These are phyloP conservation scores for Corythaeola cristata DNA, from an alignment of 2,113 vertebrate species.

Conservation along the genomic window DNA sequence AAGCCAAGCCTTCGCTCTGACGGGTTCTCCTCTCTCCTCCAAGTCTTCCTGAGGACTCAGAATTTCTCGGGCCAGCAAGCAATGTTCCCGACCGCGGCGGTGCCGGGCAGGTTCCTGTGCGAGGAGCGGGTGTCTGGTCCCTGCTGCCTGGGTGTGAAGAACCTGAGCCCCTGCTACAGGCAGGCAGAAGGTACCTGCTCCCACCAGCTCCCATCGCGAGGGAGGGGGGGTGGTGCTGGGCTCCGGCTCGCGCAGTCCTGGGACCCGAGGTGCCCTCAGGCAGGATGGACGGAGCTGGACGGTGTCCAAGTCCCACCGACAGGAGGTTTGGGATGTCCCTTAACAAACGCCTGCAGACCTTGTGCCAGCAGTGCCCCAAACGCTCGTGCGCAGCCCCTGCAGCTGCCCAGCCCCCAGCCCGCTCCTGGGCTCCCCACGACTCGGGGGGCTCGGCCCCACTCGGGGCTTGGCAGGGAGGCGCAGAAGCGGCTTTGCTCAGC, in stretches of 20 bases:
- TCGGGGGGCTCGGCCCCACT: rapidly evolving
- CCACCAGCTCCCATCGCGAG: not conserved
- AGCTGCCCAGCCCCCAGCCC: not conserved
- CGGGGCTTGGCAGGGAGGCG: not conserved
- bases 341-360: not conserved
- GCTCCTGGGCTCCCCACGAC: not conserved
- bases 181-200: slow-evolving; percentile 52
- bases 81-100: not conserved
- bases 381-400: rapidly evolving
- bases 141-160: slow-evolving; percentile 54
- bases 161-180: slow-evolving; percentile 15
- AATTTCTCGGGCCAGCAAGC: slow-evolving; percentile 16
- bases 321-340: not conserved
- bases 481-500: not conserved
- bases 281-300: not conserved
- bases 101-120: slow-evolving; percentile 8
- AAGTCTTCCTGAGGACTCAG: slow-evolving; percentile 58
- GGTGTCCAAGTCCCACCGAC: not conserved
- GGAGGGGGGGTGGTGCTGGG: not conserved
- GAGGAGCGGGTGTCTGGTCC: slow-evolving; percentile 55
- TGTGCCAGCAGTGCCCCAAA: not conserved
- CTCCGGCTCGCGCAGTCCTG: rapidly evolving
- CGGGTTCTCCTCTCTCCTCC: not conserved
- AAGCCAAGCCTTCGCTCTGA: slow-evolving; percentile 6
- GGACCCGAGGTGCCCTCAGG: not conserved